These are phyloP conservation scores for Scleropages formosus DNA, from an alignment of 2,797 vertebrate species.

Conservation along the genomic window DNA sequence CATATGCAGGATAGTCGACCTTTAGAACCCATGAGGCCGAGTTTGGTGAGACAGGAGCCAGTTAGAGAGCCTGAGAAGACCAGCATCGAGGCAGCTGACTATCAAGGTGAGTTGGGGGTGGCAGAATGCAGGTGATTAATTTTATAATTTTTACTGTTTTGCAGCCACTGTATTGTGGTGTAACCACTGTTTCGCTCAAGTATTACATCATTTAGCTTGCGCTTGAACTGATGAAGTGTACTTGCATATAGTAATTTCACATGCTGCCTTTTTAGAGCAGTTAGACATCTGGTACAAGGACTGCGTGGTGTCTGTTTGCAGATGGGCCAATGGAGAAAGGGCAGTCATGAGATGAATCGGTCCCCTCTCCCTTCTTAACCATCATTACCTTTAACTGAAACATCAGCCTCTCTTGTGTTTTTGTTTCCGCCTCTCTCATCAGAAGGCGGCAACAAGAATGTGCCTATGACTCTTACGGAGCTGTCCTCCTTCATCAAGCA, in stretches of 20 bases:
- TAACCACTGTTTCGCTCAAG: not conserved
- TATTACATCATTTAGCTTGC: not conserved
- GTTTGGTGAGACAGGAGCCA: constrained; percentile 66
- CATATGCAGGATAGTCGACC: constrained; percentile 36
- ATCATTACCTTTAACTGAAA: no score
- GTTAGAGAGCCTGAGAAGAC: constrained; percentile 58
- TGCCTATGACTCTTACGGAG: constrained; percentile 72
- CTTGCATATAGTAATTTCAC: not conserved
- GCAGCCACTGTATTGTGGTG: not conserved
- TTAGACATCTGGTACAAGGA: no score
- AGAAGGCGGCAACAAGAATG: constrained; percentile 44
- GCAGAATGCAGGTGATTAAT: not conserved
- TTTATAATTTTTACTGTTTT: constrained; percentile 3
- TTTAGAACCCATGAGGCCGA: constrained; percentile 53
- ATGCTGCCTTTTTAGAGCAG: no score
- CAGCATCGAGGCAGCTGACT: constrained; percentile 37
- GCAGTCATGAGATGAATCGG: no score
- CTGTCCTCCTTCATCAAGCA: constrained; percentile 70
- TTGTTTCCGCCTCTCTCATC: constrained; percentile 49
- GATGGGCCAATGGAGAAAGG: no score
- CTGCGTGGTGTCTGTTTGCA: no score
- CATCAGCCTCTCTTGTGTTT: not conserved
- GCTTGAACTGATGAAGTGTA: not conserved
- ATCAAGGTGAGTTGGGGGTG: constrained; percentile 60
- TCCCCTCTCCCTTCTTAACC: not conserved